Base-by-base conservation (phyloP, 2,888 invertebrate genomes). In the Orchestes rusci region DNA sequence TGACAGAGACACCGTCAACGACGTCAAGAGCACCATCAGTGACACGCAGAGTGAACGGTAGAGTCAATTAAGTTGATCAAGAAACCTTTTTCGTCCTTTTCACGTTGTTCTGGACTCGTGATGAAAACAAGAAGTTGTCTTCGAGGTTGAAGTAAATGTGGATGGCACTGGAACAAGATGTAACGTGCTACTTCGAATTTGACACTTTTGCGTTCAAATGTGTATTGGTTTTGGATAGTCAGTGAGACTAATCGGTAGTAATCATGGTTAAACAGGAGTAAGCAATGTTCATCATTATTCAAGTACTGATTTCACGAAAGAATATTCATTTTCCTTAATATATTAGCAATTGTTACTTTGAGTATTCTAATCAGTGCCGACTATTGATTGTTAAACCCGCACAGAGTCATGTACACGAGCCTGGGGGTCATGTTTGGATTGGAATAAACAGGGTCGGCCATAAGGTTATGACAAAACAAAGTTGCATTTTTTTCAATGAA, bases 1-100 rank as follows among this genome's bases (percentile, higher is more conserved):
- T n/a, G n/a, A n/a, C 96, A 60, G 97, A 97, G 40, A 99, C 99
- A 73, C 99, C 99, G 72, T 99, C 99, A 4, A 99, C 99, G 38
- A 99, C 99, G 42, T 99, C 99, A 50, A 99, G 82, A 61, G 99
- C 99, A 69, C 99, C 99, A 72, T 99, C 99, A 65, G 99, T 99
- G 37, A 99, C 99, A 77, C 99, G 93, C 55, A 99, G 86, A 59
- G 86, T 99, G 99, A 56, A 99, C 99, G 58, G 99, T 99, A 13
- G 99, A 99, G 73, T 99, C 99, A 61, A 99, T 99, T 72, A 99
- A 75, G 72, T 99, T 99, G 76, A 99, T 99, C 72, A 99, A 86
- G 81, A 99, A 99, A 73, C 95, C 96, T 71, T 84, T 88, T 59
- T 84, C 83, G 20, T 75, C 82, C 74, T 87, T 89, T 64, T 95